phyloP scores from a whole-genome alignment of 2,888 invertebrate genomes.

The Ypsolopha scabrella region DNA sequence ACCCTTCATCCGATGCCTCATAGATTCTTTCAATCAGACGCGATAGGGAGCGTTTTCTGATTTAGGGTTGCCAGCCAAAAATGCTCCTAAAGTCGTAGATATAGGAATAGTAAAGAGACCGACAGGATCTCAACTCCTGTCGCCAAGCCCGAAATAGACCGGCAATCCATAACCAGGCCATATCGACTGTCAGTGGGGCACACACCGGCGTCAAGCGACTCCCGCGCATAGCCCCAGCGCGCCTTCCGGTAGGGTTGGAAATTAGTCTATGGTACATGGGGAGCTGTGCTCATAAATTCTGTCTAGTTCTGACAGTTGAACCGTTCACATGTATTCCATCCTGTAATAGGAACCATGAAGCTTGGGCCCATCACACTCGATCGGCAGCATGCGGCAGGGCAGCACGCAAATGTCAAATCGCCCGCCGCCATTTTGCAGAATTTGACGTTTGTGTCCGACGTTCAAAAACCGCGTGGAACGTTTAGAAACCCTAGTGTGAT shows the following conservation, averaged over 20 bases:
- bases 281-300: conserved; percentile 58
- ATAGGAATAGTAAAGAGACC: no score
- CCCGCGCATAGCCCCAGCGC: conserved; percentile 20
- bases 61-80: no score
- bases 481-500: neutral
- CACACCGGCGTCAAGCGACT: conserved; percentile 5
- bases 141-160: no score
- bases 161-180: no score
- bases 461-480: neutral
- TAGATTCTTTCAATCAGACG: no score
- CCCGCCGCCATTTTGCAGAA: conserved; percentile 27
- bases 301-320: conserved; percentile 56
- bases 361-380: conserved; percentile 31
- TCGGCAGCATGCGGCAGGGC: conserved; percentile 42
- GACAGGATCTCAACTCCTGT: no score
- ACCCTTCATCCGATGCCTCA: no score
- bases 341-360: conserved; percentile 30
- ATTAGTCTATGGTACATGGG: conserved; percentile 15
- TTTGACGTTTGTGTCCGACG: conserved; percentile 21
- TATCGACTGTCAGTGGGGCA: conserved; percentile 4
- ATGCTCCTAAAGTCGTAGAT: no score
- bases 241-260: conserved; percentile 47
- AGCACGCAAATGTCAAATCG: conserved; percentile 34
- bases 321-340: conserved; percentile 46
- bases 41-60: no score